These are phyloP conservation scores for Maniola hyperantus DNA, from an alignment of 2,888 invertebrate genomes.

Conservation along the genomic window DNA sequence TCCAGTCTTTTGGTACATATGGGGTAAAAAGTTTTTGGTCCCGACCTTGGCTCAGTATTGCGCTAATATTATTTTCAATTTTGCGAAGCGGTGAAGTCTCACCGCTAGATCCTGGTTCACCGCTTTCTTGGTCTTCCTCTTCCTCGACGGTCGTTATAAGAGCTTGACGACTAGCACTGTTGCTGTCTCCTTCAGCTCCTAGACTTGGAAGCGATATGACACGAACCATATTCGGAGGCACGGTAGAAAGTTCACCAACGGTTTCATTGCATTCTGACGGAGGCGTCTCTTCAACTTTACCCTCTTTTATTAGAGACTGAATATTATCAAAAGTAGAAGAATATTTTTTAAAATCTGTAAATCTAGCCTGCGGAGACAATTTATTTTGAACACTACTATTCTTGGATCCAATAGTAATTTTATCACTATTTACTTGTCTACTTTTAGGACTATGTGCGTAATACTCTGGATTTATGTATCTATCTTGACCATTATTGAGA, in stretches of 20 bases:
- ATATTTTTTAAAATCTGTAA: constrained; percentile 86
- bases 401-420: constrained; percentile 55
- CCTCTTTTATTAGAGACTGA: constrained; percentile 87
- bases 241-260: constrained; percentile 84
- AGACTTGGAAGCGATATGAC: constrained; percentile 87
- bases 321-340: constrained; percentile 91
- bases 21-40: constrained; percentile 80
- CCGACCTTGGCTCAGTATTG: constrained; percentile 84
- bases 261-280: constrained; percentile 80
- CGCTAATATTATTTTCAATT: constrained; percentile 88
- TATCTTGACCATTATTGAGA: constrained; percentile 80
- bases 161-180: constrained; percentile 82
- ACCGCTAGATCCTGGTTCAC: constrained; percentile 82
- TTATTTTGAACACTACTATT: constrained; percentile 67
- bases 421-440: constrained; percentile 68
- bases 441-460: constrained; percentile 77
- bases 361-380: constrained; percentile 80
- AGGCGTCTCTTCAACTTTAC: constrained; percentile 83
- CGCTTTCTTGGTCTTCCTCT: constrained; percentile 86
- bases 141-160: constrained; percentile 88
- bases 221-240: constrained; percentile 85
- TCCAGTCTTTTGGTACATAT: constrained; percentile 82
- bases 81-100: constrained; percentile 86
- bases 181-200: constrained; percentile 78
- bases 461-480: constrained; percentile 72